These are phyloP conservation scores for Azemiops feae DNA, from an alignment of 2,113 vertebrate genomes.

Conservation along the genomic window DNA sequence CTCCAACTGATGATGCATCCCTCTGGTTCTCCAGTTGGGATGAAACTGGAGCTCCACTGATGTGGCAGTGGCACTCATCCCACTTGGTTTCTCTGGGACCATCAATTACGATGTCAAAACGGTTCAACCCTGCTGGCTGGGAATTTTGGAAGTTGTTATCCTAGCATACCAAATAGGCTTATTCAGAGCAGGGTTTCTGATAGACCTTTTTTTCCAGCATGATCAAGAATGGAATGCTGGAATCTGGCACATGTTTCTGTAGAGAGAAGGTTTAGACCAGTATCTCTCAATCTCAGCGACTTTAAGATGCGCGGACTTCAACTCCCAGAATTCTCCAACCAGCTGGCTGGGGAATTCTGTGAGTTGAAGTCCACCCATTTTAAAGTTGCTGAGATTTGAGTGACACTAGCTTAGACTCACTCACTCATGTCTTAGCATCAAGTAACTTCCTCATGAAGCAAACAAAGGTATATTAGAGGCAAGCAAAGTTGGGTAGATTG, in stretches of 20 bases:
- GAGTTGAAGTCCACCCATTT: not conserved
- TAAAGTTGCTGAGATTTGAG: not conserved
- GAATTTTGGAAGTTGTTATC: not conserved
- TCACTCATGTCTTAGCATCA: not conserved
- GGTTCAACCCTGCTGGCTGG: not conserved
- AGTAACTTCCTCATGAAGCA: slow-evolving; percentile 45
- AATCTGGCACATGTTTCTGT: not conserved
- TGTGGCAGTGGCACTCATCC: not conserved
- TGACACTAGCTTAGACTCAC: not conserved
- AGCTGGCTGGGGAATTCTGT: not conserved
- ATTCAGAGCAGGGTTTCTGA: not conserved
- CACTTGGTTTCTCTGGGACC: not conserved
- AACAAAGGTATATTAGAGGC: slow-evolving; percentile 3
- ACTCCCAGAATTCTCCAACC: not conserved
- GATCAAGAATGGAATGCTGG: not conserved
- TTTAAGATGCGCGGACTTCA: not conserved
- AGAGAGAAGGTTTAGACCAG: not conserved
- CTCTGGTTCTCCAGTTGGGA: not conserved
- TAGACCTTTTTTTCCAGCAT: not conserved
- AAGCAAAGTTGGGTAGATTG: slow-evolving; percentile 31
- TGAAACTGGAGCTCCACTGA: not conserved
- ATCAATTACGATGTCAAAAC: not conserved
- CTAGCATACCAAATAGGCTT: not conserved
- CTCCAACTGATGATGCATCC: not conserved
- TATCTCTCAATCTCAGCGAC: not conserved